These are phyloP conservation scores for Petaurus breviceps DNA, from an alignment of 2,113 vertebrate genomes.

Conservation along the genomic window DNA sequence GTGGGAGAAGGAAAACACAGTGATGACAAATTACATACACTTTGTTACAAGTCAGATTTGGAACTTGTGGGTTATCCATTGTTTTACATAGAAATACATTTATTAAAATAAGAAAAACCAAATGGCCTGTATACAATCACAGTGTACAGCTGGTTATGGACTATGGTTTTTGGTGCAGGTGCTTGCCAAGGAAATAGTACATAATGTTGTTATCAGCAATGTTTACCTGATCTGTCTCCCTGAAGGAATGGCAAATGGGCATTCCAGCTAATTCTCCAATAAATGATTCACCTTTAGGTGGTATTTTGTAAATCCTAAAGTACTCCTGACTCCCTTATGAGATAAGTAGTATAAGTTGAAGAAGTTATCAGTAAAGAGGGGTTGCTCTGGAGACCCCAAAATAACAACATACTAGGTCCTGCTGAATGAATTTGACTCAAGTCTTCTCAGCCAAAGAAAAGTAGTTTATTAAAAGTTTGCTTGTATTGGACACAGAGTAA, in stretches of 20 bases:
- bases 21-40: not conserved
- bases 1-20: not conserved
- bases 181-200: not conserved
- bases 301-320: too few relatives aligned
- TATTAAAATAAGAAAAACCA: not conserved
- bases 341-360: too few relatives aligned
- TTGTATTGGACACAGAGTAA: too few relatives aligned
- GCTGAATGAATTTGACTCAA: too few relatives aligned
- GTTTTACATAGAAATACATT: slow-evolving; percentile 24
- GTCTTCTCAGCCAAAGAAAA: too few relatives aligned
- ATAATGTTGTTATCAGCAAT: not conserved
- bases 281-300: too few relatives aligned
- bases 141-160: not conserved
- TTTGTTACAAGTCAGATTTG: not conserved
- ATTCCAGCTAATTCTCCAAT: not conserved
- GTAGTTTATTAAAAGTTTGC: too few relatives aligned
- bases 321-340: too few relatives aligned
- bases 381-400: too few relatives aligned
- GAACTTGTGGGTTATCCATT: not conserved
- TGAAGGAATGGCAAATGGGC: accelerated
- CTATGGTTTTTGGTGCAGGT: not conserved
- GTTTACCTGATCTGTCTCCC: not conserved
- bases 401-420: too few relatives aligned
- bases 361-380: too few relatives aligned
- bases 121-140: slow-evolving; percentile 35